These are phyloP conservation scores for Dynastes hyllus DNA, from an alignment of 2,888 invertebrate genomes.

Conservation along the genomic window DNA sequence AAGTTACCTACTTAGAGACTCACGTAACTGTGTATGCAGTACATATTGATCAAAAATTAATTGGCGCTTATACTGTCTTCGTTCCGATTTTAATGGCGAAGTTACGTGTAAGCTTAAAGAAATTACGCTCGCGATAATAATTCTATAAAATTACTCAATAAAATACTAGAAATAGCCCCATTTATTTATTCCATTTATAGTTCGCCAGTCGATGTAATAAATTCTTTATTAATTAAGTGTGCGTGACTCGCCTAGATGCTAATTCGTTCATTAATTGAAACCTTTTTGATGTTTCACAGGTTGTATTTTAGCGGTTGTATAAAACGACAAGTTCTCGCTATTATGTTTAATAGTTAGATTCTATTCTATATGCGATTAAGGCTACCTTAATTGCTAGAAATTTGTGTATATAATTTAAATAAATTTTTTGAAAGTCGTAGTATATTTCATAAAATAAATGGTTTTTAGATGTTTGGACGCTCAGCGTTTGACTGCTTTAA, in stretches of 20 bases:
- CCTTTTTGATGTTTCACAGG: slow-evolving; percentile 23
- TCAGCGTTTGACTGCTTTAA: too few relatives aligned
- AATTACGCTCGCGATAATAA: slow-evolving; percentile 33
- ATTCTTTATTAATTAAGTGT: slow-evolving; percentile 41
- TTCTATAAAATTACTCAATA: slow-evolving; percentile 46
- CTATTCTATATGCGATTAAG: too few relatives aligned
- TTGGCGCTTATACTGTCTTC: slow-evolving; percentile 14
- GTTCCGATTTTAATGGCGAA: slow-evolving; percentile 31
- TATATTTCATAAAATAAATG: too few relatives aligned
- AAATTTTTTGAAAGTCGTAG: too few relatives aligned
- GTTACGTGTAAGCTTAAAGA: slow-evolving; percentile 38
- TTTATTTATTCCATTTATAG: slow-evolving; percentile 19
- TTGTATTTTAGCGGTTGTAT: neutral
- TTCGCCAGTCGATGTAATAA: slow-evolving; percentile 25
- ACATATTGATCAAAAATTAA: slow-evolving; percentile 39
- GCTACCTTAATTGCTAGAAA: too few relatives aligned
- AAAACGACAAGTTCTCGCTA: neutral
- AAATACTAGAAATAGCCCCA: slow-evolving; percentile 21
- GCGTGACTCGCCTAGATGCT: slow-evolving; percentile 40
- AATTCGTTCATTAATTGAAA: slow-evolving; percentile 40
- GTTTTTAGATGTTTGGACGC: too few relatives aligned
- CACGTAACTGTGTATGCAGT: neutral
- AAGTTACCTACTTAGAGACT: slow-evolving; percentile 7
- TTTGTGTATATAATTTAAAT: too few relatives aligned
- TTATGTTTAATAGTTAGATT: too few relatives aligned